Base-by-base conservation (phyloP, 2,113 vertebrate genomes). In the Phocoena sinus region DNA sequence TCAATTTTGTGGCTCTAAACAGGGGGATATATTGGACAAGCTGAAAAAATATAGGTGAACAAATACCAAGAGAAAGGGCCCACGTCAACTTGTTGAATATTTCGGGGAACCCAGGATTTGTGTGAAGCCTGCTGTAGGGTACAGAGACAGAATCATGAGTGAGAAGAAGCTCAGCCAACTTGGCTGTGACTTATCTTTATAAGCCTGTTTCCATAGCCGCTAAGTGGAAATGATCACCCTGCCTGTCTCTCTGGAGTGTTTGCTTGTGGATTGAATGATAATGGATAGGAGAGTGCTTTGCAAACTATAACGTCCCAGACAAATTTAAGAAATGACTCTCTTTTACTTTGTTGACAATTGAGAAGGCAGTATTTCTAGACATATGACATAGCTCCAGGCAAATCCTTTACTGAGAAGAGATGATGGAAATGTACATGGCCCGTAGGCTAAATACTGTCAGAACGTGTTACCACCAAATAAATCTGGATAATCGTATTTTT, bases 401-500 rank as follows among this genome's bases (percentile, higher is more conserved):
- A 86, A 93, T 15, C 36, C 89, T 93, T 89, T 62, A 60, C 58
- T 71, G 67, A 87, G 92, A 95, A 65, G 63, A 87, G 73, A 89
- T 83, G 92, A 96, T 92, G 92, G 95, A 95, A 97, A 92, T 17
- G 77, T 96, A 95, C 96, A 84, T 31, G 85, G 73, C 85, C 96
- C 94, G 77, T 93, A 89, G 94, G 96, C 96, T 97, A 97, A 97
- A 96, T 93, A 76, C 97, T 96, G 96, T 97, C 94, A 92, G 92
- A 94, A 84, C 79, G 74, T 12, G 44, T 97, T 96, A 96, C 87
- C 95, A 82, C 62, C 89, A 96, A 96, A 96, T 92, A 89, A 87
- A 97, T 93, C 94, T 91, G 94, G 80, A 95, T 74, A 71, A 62
- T 86, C 4, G 38, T 89, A 91, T 98, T 97, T 97, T 97, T 96